Evolutionary conservation across 2,888 invertebrate genomes (phyloP).

Genomic region (Machimus rusticus): DNA sequence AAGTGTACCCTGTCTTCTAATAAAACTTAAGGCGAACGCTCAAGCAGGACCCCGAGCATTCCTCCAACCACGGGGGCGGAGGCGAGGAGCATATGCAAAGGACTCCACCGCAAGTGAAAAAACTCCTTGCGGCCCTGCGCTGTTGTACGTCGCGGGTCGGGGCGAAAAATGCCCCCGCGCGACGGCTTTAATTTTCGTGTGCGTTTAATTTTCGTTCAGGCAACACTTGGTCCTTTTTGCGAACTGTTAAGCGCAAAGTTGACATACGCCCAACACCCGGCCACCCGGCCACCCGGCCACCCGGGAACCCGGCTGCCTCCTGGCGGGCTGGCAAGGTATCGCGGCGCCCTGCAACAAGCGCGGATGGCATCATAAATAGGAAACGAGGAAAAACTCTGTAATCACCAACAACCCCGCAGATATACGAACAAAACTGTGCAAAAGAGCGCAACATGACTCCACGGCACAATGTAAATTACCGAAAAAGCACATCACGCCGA

Average conservation of each 20-base stretch:
- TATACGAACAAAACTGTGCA: constrained; percentile 23
- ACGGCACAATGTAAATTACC: constrained; percentile 34
- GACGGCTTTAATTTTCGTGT: not conserved
- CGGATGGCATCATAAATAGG: constrained; percentile 1
- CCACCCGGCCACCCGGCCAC: not conserved
- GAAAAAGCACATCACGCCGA: constrained; percentile 32
- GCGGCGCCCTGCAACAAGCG: not conserved
- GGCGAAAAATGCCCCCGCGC: not conserved
- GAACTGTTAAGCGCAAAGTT: constrained; percentile 10
- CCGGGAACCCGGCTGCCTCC: not conserved
- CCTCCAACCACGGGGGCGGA: not conserved
- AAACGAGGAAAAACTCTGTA: constrained; percentile 29
- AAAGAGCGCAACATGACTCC: constrained; percentile 32
- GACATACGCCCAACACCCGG: constrained; percentile 15
- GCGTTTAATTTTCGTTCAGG: constrained; percentile 18
- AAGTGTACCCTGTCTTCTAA: not conserved
- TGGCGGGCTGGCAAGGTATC: not conserved
- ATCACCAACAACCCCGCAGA: constrained; percentile 30
- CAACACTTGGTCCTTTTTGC: constrained; percentile 19
- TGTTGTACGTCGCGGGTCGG: not conserved
- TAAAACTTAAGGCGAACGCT: not conserved
- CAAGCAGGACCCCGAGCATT: not conserved
- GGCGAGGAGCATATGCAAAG: not conserved
- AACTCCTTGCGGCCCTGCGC: not conserved
- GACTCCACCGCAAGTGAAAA: not conserved